Conservation (phyloP, 2,888 invertebrate genomes). For the Chironomus riparius region DNA sequence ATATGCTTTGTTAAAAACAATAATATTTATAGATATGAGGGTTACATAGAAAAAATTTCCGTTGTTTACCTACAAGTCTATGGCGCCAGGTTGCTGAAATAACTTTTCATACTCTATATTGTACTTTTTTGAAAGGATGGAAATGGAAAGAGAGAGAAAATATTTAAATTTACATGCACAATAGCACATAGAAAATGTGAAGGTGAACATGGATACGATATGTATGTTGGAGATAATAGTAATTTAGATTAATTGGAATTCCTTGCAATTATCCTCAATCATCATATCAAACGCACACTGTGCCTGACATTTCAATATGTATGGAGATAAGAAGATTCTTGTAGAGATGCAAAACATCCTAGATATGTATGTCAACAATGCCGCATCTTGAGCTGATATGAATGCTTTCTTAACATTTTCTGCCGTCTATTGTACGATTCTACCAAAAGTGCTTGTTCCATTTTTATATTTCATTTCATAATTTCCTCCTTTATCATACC, state of each 20-base stretch:
- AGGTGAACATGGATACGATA: neutral
- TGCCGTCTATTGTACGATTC: neutral
- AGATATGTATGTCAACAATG: neutral
- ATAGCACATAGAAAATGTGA: neutral
- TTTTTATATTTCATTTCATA: too few relatives aligned
- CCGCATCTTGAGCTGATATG: neutral
- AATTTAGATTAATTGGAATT: neutral
- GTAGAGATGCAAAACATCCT: neutral
- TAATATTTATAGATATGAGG: neutral
- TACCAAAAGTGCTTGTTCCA: too few relatives aligned
- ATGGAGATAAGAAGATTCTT: neutral
- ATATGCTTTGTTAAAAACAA: neutral
- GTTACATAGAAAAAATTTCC: neutral
- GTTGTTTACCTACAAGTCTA: neutral
- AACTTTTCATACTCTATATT: neutral
- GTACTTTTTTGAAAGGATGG: neutral
- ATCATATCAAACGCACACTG: neutral
- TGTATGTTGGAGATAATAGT: neutral
- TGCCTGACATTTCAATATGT: neutral
- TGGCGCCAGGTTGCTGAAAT: constrained; percentile 1
- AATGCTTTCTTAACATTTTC: neutral
- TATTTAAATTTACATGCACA: too few relatives aligned
- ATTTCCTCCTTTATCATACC: too few relatives aligned
- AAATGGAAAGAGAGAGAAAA: neutral
- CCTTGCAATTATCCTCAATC: neutral